Evolutionary conservation across 2,888 invertebrate species (phyloP).

Genomic region (Sarcophaga subvicina): DNA sequence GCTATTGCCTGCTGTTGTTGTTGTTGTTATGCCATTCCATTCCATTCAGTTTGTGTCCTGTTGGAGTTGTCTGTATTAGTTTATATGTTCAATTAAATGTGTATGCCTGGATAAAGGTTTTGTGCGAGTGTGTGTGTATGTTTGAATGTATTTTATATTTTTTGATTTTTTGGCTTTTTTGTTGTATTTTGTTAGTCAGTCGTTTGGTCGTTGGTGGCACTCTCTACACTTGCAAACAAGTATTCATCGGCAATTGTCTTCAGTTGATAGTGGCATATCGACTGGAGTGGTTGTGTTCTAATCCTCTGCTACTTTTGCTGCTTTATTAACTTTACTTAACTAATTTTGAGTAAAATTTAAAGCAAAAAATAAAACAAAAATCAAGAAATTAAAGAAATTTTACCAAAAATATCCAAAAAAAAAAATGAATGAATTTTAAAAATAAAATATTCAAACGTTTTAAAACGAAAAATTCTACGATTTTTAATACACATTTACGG

Average conservation of each 20-base stretch:
- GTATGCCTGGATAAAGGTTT: background rate
- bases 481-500: too few relatives aligned
- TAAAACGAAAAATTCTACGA: background rate
- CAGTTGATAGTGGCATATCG: constrained; percentile 71
- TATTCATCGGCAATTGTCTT: constrained; percentile 63
- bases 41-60: constrained; percentile 61
- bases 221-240: constrained; percentile 52
- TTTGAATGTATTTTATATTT: background rate
- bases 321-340: background rate
- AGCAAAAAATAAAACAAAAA: background rate
- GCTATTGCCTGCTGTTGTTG: constrained; percentile 9
- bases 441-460: constrained; percentile 5
- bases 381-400: background rate
- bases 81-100: constrained; percentile 25
- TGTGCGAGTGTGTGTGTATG: background rate
- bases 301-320: constrained; percentile 44
- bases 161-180: background rate
- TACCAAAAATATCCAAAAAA: background rate
- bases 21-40: constrained; percentile 13
- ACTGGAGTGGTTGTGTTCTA: constrained; percentile 70
- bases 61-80: constrained; percentile 51
- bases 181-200: background rate
- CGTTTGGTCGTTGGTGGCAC: constrained; percentile 28
- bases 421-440: background rate
- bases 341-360: background rate